Evolutionary conservation across 2,888 invertebrate species (phyloP), one percentile per base, ranked within the genome.

Genomic region (Tetranychus truncatus): DNA sequence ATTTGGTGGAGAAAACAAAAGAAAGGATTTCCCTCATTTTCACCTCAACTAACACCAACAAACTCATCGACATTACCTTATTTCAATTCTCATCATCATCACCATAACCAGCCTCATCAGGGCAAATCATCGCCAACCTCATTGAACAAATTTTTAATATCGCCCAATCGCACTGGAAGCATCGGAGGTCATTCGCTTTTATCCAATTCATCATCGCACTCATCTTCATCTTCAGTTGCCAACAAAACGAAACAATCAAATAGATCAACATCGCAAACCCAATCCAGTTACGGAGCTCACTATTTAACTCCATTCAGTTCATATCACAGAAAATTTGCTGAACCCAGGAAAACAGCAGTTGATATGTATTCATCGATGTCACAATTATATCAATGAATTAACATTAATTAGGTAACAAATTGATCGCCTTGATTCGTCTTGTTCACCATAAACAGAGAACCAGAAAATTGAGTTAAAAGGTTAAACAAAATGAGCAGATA

Each of bases 1-100:
- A 18, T 20, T 24, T 73, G 73, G 73, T 69, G 7, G 8, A 20
- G 21, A 8, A 69, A 69, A 69, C 69, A 20, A 11, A 69, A 69
- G 20, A 21, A 24, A 69, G 21, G 55, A 15, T 55, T 55, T 15
- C 15, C 55, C 9, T 55, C 55, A 55, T 34, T 34, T 5, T 34
- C 34, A 34, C 34, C 34, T 34, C 34, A 34, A 34, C 34, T 34
- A 5, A 34, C 34, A 34, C 15, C 55, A 55, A 55, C 55, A 55
- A 15, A 15, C 9, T 15, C 55, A 55, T 55, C 55, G 1, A 5
- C 55, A 5, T 15, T 15, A 55, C 15, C 9, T 55, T 55, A 55
- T 55, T 34, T 34, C 34, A 34, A 34, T 34, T 34, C 34, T 34
- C 34, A 34, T 34, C 34, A 34, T 5, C 55, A 55, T 55, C 55